phyloP scores from a whole-genome alignment of 2,113 vertebrate genomes.

The Zosterops hypoxanthus region DNA sequence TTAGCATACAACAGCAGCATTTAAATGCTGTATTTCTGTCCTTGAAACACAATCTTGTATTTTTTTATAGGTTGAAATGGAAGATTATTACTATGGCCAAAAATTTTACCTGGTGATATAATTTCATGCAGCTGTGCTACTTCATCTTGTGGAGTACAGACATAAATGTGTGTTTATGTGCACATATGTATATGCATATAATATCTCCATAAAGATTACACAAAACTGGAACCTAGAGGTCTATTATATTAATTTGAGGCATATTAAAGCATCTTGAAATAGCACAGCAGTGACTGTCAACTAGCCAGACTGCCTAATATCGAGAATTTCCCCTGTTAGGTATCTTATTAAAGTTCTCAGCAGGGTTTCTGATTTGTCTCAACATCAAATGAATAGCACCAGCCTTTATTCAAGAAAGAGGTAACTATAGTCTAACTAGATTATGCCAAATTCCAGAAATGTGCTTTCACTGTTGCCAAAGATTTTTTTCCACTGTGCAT shows the following conservation, averaged over 20 bases:
- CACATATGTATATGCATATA: neutral
- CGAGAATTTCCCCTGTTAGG: constrained; percentile 54
- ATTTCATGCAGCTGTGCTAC: neutral
- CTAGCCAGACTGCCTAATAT: constrained; percentile 48
- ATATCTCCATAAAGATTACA: neutral
- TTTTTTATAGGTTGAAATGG: neutral
- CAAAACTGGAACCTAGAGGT: neutral
- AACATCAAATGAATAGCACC: constrained; percentile 40
- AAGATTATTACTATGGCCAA: neutral
- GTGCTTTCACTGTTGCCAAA: neutral
- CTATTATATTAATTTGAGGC: neutral
- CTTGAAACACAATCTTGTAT: neutral
- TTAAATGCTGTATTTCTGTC: neutral
- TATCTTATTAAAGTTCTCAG: constrained; percentile 66
- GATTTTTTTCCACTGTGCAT: neutral
- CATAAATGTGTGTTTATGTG: neutral
- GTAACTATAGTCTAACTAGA: constrained; percentile 3
- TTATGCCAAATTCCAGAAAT: constrained; percentile 40
- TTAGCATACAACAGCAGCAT: neutral
- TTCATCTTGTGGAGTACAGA: neutral
- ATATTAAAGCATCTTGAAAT: constrained; percentile 43
- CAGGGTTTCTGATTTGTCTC: constrained; percentile 37
- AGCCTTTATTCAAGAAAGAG: constrained; percentile 25
- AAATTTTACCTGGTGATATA: neutral
- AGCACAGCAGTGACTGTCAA: constrained; percentile 43